Conservation (phyloP, 2,113 vertebrate genomes). For the Riparia riparia region DNA sequence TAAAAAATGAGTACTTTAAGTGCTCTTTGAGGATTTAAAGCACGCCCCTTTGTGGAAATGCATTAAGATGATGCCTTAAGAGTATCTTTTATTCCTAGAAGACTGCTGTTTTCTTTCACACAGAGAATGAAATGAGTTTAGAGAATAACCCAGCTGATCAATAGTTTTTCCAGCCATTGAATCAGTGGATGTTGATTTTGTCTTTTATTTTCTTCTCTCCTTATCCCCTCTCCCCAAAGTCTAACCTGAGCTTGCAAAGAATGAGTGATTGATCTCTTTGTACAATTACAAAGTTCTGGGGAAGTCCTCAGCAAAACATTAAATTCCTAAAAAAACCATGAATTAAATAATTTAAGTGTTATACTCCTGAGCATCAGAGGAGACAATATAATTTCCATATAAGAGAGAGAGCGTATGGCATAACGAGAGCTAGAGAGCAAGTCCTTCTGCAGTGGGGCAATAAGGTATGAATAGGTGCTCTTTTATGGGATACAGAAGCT, state of each 20-base stretch:
- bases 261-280: background rate
- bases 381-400: background rate
- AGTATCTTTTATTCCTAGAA: constrained; percentile 39
- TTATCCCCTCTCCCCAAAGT: background rate
- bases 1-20: constrained; percentile 8
- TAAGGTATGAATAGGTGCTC: background rate
- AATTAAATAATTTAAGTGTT: background rate
- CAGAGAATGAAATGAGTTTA: constrained; percentile 40
- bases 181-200: constrained; percentile 41
- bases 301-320: background rate
- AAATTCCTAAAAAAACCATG: background rate
- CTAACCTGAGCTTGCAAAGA: background rate
- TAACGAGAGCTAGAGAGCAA: background rate
- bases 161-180: constrained; percentile 40
- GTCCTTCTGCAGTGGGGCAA: background rate
- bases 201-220: constrained; percentile 20
- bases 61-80: constrained; percentile 32
- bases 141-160: constrained; percentile 41
- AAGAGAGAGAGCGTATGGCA: background rate
- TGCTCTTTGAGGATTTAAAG: constrained; percentile 3
- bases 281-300: background rate
- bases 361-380: background rate
- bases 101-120: constrained; percentile 41
- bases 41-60: background rate
- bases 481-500: background rate